These are phyloP conservation scores for Tortricodes alternella DNA, from an alignment of 2,888 invertebrate species.

Conservation along the genomic window DNA sequence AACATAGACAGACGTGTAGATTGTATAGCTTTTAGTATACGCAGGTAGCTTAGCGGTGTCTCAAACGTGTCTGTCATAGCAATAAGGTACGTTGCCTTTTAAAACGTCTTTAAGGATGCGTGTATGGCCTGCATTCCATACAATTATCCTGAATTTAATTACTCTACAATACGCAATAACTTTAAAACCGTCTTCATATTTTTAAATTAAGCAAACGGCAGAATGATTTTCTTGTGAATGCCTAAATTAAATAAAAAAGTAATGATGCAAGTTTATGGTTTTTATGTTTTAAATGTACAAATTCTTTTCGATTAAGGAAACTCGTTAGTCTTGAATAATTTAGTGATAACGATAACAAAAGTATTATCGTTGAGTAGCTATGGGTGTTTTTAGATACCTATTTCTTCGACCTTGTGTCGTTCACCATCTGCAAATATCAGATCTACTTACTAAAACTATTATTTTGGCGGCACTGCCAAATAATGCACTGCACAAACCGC, in stretches of 20 bases:
- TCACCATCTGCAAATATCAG: constrained; percentile 48
- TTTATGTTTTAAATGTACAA: not conserved
- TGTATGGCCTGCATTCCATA: constrained; percentile 49
- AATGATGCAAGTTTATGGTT: constrained; percentile 27
- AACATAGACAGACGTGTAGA: constrained; percentile 3
- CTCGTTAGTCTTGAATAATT: constrained; percentile 22
- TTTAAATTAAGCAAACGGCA: constrained; percentile 4
- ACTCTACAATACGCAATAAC: constrained; percentile 36
- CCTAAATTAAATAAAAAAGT: constrained; percentile 18
- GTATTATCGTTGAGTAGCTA: constrained; percentile 7
- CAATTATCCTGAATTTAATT: constrained; percentile 47
- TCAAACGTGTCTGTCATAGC: constrained; percentile 48
- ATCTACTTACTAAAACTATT: constrained; percentile 45
- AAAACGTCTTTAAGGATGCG: constrained; percentile 37
- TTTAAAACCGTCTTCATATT: constrained; percentile 11
- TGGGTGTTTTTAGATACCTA: constrained; percentile 25
- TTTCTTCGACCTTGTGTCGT: constrained; percentile 36
- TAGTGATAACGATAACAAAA: constrained; percentile 25
- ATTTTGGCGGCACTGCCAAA: constrained; percentile 57
- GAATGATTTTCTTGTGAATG: constrained; percentile 3
- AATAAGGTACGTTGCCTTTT: constrained; percentile 54
- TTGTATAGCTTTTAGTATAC: constrained; percentile 29
- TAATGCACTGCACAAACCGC: constrained; percentile 45
- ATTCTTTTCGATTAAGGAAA: constrained; percentile 11
- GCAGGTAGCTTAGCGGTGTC: constrained; percentile 37